Evolutionary conservation across 2,888 invertebrate species (phyloP).

Genomic region (Cantharis flavilabris): DNA sequence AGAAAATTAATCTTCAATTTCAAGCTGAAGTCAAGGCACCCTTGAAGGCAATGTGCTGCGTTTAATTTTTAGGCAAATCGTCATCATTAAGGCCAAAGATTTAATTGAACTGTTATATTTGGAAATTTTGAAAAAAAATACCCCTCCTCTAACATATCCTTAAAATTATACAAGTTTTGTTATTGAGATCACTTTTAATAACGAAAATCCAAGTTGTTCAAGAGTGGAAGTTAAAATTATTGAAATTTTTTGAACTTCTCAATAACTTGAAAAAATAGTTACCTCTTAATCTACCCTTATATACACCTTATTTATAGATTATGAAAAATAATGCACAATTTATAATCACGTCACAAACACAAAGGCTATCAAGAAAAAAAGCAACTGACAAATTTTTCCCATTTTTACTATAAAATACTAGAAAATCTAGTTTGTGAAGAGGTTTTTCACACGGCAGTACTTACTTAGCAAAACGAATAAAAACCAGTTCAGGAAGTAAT

Average conservation of each 20-base stretch:
- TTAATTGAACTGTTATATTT: not conserved
- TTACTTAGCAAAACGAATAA: constrained; percentile 1
- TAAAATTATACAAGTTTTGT: constrained; percentile 1
- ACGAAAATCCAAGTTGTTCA: not conserved
- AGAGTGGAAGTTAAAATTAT: not conserved
- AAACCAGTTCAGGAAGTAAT: constrained; percentile 22
- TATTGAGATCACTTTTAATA: constrained; percentile 1
- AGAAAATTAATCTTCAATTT: not conserved
- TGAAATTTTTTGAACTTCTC: not conserved
- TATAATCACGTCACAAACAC: constrained; percentile 16
- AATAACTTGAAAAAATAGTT: constrained; percentile 13
- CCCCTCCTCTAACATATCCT: not conserved
- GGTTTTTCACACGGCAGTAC: constrained; percentile 13
- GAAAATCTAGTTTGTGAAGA: constrained; percentile 19
- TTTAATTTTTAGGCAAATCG: not conserved
- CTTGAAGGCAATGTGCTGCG: not conserved
- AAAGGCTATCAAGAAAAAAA: constrained; percentile 12
- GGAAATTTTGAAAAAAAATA: not conserved
- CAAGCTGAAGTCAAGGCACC: not conserved
- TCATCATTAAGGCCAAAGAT: not conserved
- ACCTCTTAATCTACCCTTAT: not conserved
- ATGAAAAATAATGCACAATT: constrained; percentile 22
- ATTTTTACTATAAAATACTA: not conserved
- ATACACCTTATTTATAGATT: constrained; percentile 1
- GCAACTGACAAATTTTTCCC: constrained; percentile 17